Evolutionary conservation across 2,888 invertebrate species (phyloP).

Genomic region (Orchesellides sinensis): DNA sequence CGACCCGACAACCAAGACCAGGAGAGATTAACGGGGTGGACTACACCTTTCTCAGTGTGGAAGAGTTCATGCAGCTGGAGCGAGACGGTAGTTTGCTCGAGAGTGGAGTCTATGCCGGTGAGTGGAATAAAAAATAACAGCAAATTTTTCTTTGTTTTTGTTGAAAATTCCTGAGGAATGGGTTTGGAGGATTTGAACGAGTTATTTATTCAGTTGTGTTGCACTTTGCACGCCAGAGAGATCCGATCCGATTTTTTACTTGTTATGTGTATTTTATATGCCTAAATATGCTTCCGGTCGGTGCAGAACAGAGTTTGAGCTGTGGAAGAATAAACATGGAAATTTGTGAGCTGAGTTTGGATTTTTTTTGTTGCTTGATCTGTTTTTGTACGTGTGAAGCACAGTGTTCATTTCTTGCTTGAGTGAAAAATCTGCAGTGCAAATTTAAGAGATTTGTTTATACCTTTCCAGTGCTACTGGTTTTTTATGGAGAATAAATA

Average conservation of each 20-base stretch:
- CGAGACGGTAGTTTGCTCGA: conserved; percentile 81
- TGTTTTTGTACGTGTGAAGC: background rate
- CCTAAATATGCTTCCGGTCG: background rate
- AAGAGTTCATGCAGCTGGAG: conserved; percentile 80
- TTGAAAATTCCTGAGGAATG: background rate
- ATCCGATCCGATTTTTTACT: too few species aligned
- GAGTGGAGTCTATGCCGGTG: conserved; percentile 82
- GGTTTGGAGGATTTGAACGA: background rate
- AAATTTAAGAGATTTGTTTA: background rate
- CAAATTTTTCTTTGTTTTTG: too few species aligned
- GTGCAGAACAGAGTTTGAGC: too few species aligned
- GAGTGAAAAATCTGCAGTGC: background rate
- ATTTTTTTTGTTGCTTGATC: background rate
- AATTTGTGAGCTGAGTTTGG: background rate
- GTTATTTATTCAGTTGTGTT: conserved; percentile 21
- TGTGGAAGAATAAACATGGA: too few species aligned
- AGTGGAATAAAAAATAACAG: background rate
- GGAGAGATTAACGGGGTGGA: conserved; percentile 82
- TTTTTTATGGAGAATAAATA: conserved; percentile 22
- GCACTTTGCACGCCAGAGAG: too few species aligned
- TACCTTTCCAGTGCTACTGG: background rate
- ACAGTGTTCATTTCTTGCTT: too few species aligned
- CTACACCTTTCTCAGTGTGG: conserved; percentile 80
- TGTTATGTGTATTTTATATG: too few species aligned
- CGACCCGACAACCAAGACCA: conserved; percentile 80